These are phyloP conservation scores for Hyalella azteca DNA, from an alignment of 2,888 invertebrate genomes.

Conservation along the genomic window DNA sequence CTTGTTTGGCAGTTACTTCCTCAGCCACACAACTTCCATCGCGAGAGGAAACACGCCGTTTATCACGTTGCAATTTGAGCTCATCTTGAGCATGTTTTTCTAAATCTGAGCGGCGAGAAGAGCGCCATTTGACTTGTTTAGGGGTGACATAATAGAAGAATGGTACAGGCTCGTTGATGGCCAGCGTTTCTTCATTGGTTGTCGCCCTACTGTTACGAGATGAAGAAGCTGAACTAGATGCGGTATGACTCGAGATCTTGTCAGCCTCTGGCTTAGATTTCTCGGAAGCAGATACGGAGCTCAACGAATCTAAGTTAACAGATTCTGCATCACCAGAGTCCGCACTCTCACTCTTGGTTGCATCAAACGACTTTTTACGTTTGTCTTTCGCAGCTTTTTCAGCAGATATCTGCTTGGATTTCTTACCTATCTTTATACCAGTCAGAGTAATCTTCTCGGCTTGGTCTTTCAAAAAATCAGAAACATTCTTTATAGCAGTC, in stretches of 20 bases:
- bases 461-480: constrained; percentile 2
- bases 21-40: constrained; percentile 1
- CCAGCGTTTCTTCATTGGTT: neutral
- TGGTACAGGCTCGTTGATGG: constrained; percentile 39
- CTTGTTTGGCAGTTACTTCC: constrained; percentile 32
- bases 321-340: neutral
- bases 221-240: neutral
- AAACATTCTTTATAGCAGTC: neutral
- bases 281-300: neutral
- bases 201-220: neutral
- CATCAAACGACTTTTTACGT: neutral
- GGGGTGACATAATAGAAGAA: constrained; percentile 58
- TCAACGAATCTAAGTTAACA: neutral
- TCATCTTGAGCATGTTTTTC: constrained; percentile 36
- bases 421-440: neutral
- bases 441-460: neutral
- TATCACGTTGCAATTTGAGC: neutral
- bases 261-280: neutral
- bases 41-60: neutral
- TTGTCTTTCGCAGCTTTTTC: neutral
- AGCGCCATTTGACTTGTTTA: constrained; percentile 36
- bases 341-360: neutral
- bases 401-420: neutral
- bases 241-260: neutral
- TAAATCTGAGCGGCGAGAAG: neutral